phyloP scores from a whole-genome alignment of 30 jellyfish, hydroid and myxozoan genomes.

The Rhopilema esculentum region DNA sequence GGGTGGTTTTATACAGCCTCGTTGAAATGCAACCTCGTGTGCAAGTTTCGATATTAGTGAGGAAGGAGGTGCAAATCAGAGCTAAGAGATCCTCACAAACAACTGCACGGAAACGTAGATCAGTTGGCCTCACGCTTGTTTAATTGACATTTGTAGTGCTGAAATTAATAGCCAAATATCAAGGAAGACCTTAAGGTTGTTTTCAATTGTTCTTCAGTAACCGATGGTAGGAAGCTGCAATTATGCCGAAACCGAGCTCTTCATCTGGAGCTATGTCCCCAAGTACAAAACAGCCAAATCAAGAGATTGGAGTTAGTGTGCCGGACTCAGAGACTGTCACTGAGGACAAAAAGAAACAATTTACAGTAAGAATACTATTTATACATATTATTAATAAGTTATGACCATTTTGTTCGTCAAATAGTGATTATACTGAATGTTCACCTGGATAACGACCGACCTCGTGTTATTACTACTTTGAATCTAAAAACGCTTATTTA shows the following conservation, averaged over 20 bases:
- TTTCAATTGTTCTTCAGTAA: background rate
- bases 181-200: background rate
- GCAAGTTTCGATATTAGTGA: background rate
- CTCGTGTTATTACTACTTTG: background rate
- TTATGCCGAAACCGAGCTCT: conserved; percentile 62
- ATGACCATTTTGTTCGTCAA: background rate
- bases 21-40: background rate
- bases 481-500: background rate
- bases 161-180: background rate
- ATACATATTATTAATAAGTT: background rate
- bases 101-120: background rate
- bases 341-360: conserved; percentile 84
- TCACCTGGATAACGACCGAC: background rate
- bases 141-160: background rate
- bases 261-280: conserved; percentile 40
- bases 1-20: background rate
- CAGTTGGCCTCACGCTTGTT: background rate
- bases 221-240: background rate
- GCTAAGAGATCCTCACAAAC: background rate
- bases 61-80: background rate
- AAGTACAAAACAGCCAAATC: conserved; percentile 31
- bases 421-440: background rate
- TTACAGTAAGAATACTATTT: conserved; percentile 70
- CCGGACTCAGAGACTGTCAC: conserved; percentile 93
- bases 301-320: conserved; percentile 93